Percentiles rank a stretch among this genome's conserved stretches.
Conservation (phyloP, 2,888 invertebrate genomes). For the Ditula angustiorana region DNA sequence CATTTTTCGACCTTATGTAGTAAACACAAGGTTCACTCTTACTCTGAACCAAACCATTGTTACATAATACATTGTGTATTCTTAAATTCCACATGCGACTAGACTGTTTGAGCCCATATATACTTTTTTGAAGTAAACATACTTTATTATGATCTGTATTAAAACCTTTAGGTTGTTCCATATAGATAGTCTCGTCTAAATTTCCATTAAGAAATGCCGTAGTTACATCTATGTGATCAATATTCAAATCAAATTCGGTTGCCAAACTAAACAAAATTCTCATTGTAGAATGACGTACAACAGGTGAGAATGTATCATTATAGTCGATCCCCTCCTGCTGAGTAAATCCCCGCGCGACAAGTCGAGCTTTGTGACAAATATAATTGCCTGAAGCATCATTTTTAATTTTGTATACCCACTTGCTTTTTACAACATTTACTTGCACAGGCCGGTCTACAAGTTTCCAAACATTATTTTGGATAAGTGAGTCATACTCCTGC, state of each 20-base stretch:
- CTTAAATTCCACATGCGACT: conserved; percentile 36
- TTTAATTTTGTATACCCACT: conserved; percentile 9
- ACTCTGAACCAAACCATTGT: background rate
- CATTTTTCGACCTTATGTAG: background rate
- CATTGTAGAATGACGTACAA: conserved; percentile 36
- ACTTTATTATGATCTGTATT: conserved; percentile 30
- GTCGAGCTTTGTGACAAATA: background rate
- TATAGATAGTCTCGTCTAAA: conserved; percentile 31
- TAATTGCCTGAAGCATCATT: background rate
- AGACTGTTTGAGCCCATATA: conserved; percentile 41
- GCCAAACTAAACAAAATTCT: conserved; percentile 37
- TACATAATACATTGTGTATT: background rate
- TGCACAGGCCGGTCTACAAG: conserved; percentile 9
- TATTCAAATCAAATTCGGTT: conserved; percentile 24
- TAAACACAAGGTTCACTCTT: conserved; percentile 9
- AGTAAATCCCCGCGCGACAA: conserved; percentile 8
- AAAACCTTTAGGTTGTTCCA: conserved; percentile 38
- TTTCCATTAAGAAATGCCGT: conserved; percentile 38
- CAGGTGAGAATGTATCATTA: conserved; percentile 32
- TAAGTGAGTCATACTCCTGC: background rate
- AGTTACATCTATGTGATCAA: conserved; percentile 38
- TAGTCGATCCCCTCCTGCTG: conserved; percentile 3
- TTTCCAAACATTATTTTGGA: background rate
- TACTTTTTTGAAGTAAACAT: conserved; percentile 36
- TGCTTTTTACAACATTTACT: background rate